A percentile compares a stretch with the other conserved stretches of the same genome.
Evolutionary conservation across 2,113 vertebrate species (phyloP).

Genomic region (Pelmatolapia mariae): DNA sequence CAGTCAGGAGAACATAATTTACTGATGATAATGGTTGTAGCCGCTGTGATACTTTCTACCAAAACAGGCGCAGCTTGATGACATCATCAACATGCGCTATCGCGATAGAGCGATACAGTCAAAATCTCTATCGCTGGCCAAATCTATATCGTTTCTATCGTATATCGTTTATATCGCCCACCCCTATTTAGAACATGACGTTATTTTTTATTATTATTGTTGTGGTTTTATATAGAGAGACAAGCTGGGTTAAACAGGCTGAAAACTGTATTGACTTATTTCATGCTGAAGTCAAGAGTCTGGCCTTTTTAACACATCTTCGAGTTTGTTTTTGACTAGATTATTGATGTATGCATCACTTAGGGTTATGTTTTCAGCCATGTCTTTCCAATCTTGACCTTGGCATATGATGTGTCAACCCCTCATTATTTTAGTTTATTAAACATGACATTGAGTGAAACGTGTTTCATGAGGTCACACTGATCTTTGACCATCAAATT

Average conservation of each 20-base stretch:
- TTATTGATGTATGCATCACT: too few relatives aligned
- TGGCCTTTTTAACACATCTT: neutral
- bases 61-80: too few relatives aligned
- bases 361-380: neutral
- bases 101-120: too few relatives aligned
- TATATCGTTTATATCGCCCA: too few relatives aligned
- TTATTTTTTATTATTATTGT: neutral
- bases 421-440: neutral
- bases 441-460: neutral
- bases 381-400: fast-evolving
- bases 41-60: too few relatives aligned
- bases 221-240: neutral
- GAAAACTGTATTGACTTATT: neutral
- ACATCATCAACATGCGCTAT: too few relatives aligned
- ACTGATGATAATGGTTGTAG: too few relatives aligned
- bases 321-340: fast-evolving
- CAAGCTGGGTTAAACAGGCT: neutral
- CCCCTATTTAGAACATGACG: fast-evolving
- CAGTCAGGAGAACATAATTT: too few relatives aligned
- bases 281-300: neutral
- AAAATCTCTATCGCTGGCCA: too few relatives aligned
- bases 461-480: neutral
- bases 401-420: neutral
- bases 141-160: too few relatives aligned
- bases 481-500: neutral